Evolutionary conservation across 2,888 invertebrate genomes (phyloP).

Genomic region (Lucinisca nassula): DNA sequence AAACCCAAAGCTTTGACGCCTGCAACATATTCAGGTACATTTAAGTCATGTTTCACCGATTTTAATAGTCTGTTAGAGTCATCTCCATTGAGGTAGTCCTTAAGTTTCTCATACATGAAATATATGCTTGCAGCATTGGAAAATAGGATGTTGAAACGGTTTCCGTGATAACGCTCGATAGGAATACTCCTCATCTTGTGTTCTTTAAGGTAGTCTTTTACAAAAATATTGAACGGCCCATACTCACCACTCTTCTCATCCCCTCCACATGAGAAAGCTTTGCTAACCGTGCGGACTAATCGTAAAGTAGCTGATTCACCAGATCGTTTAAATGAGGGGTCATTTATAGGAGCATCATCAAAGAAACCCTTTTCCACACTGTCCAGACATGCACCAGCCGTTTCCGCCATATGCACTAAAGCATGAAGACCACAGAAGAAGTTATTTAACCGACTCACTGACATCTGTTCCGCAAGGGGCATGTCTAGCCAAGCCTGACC

Average conservation of each 20-base stretch:
- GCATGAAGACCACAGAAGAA: constrained; percentile 74
- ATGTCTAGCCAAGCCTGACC: constrained; percentile 55
- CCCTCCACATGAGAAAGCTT: constrained; percentile 43
- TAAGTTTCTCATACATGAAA: constrained; percentile 41
- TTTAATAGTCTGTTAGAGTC: constrained; percentile 39
- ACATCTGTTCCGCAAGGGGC: constrained; percentile 38
- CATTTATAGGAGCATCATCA: constrained; percentile 37
- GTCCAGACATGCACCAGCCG: neutral
- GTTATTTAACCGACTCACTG: constrained; percentile 51
- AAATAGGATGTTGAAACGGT: constrained; percentile 58
- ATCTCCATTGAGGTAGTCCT: constrained; percentile 30
- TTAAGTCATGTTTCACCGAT: constrained; percentile 46
- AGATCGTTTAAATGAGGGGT: constrained; percentile 34
- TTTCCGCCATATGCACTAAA: constrained; percentile 68
- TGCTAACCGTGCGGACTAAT: constrained; percentile 33
- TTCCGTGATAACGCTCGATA: constrained; percentile 42
- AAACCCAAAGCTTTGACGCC: constrained; percentile 63
- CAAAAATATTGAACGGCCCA: constrained; percentile 31
- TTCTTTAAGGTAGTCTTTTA: constrained; percentile 45
- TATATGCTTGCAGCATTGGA: constrained; percentile 39
- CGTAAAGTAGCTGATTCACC: constrained; percentile 28
- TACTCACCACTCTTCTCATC: constrained; percentile 55
- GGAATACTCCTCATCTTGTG: constrained; percentile 28
- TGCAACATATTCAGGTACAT: constrained; percentile 41
- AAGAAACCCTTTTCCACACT: constrained; percentile 52